Percentiles rank a stretch among this genome's conserved stretches.
phyloP scores from a whole-genome alignment of 1,140 invertebrate genomes.

The Drosophila pseudoananassae region DNA sequence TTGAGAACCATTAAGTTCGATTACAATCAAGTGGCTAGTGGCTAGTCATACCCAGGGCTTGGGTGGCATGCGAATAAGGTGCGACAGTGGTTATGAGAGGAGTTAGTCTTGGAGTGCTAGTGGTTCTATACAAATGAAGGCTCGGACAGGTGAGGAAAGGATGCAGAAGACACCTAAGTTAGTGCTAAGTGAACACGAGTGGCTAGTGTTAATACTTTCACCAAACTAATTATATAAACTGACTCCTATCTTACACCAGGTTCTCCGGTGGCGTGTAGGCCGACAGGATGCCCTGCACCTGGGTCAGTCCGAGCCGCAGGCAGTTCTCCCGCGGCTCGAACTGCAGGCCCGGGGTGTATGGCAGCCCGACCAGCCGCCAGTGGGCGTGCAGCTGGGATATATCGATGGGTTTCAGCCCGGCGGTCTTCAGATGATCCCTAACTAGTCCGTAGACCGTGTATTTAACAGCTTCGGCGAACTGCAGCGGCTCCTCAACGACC shows the following conservation, averaged over 20 bases:
- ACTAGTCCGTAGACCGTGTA: conserved; percentile 62
- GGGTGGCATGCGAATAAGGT: not conserved
- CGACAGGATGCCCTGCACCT: conserved; percentile 66
- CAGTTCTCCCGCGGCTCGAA: conserved; percentile 46
- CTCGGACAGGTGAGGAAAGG: too few species aligned
- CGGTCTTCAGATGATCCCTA: conserved; percentile 43
- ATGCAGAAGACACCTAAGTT: too few species aligned
- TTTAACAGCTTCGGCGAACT: conserved; percentile 67
- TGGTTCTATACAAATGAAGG: too few species aligned
- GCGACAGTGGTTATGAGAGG: too few species aligned
- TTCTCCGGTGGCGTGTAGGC: conserved; percentile 61
- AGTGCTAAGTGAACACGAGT: too few species aligned
- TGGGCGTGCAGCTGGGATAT: conserved; percentile 70
- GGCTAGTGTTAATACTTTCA: not conserved
- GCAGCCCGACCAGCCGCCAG: conserved; percentile 65
- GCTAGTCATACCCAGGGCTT: too few species aligned
- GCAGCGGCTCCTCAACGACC: conserved; percentile 61
- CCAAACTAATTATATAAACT: not conserved
- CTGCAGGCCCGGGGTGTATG: conserved; percentile 49
- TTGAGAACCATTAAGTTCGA: not conserved
- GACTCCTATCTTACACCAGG: conserved; percentile 57
- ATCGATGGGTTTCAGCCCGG: conserved; percentile 54
- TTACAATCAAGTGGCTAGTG: not conserved
- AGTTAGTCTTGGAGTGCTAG: too few species aligned
- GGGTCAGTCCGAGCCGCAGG: conserved; percentile 48